Evolutionary conservation across 2,888 invertebrate species (phyloP), one percentile per base, ranked within the genome.

Genomic region (Oscheius sp.): DNA sequence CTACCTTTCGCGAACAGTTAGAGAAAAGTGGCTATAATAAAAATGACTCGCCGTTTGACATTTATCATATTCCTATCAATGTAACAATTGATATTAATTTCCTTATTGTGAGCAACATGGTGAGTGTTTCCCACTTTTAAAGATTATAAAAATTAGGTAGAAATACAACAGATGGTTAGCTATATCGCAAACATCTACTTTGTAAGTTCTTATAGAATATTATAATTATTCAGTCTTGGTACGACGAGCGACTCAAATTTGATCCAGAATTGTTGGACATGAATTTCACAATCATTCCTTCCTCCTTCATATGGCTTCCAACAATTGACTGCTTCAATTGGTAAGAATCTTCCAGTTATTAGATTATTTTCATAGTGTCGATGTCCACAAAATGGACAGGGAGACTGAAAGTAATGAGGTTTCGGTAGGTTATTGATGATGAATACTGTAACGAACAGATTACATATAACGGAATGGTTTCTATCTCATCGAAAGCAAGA

Each of bases 331-430:
- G 54, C 33, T 54, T 32, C 32, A 32, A 54, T 20, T 54, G 54
- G 54, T 54, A 33, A 12, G 8, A n/a, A n/a, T n/a, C n/a, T n/a
- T n/a, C n/a, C n/a, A n/a, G n/a, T n/a, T n/a, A n/a, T n/a, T n/a
- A n/a, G n/a, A n/a, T n/a, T n/a, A n/a, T n/a, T n/a, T n/a, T n/a
- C n/a, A n/a, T n/a, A 51, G 51, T 30, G 30, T 51, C 14, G 51
- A 30, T 51, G 51, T 51, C 20, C 12, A 51, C 12, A 51, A 51
- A 30, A 30, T 51, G 30, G 51, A 51, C 20, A 28, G 4, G n/a
- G 51, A 51, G 51, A 51, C 51, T 5, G 30, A 51, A 8, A 51
- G 51, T n/a, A 51, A 51, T 20, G 51, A 51, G 32, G 51, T 32
- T 12, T 14, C n/a, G 6, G 51, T 51, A 2, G 9, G 51, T 12